Evolutionary conservation across 2,797 vertebrate genomes (phyloP).

Genomic region (Hirundo rustica): DNA sequence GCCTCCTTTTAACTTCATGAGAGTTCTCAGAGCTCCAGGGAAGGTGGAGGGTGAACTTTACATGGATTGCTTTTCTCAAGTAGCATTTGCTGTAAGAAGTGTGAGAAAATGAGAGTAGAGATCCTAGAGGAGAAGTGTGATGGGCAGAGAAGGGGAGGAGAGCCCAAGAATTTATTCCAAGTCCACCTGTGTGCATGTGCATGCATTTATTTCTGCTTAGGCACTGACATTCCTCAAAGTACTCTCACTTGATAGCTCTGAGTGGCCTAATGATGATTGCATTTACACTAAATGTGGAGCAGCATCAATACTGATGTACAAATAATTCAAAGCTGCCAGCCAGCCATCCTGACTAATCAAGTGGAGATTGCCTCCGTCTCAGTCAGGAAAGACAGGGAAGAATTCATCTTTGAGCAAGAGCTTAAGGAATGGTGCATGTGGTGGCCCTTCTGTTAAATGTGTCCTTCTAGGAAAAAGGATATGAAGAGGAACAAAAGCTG

Average conservation of each 20-base stretch:
- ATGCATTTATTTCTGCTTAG: constrained; percentile 14
- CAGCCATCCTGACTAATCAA: background rate
- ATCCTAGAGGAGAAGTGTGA: background rate
- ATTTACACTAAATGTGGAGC: constrained; percentile 41
- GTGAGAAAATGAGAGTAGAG: background rate
- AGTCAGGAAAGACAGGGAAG: background rate
- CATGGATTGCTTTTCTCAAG: background rate
- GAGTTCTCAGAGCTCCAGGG: background rate
- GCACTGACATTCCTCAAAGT: constrained; percentile 30
- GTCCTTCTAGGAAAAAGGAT: background rate
- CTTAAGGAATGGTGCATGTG: background rate
- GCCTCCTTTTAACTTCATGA: background rate
- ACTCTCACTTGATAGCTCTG: constrained; percentile 31
- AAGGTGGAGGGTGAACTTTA: background rate
- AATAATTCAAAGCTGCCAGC: constrained; percentile 42
- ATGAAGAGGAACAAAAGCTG: too few species aligned
- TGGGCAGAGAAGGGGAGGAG: background rate
- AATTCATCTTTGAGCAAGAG: background rate
- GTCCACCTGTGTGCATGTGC: background rate
- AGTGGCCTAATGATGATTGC: constrained; percentile 58
- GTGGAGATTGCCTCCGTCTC: constrained; percentile 12
- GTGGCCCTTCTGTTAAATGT: background rate
- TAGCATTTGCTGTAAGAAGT: background rate
- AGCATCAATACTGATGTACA: constrained; percentile 34
- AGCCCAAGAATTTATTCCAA: background rate